Evolutionary conservation across 2,888 invertebrate species (phyloP), one percentile per base, ranked within the genome.

Genomic region (Carabus problematicus): DNA sequence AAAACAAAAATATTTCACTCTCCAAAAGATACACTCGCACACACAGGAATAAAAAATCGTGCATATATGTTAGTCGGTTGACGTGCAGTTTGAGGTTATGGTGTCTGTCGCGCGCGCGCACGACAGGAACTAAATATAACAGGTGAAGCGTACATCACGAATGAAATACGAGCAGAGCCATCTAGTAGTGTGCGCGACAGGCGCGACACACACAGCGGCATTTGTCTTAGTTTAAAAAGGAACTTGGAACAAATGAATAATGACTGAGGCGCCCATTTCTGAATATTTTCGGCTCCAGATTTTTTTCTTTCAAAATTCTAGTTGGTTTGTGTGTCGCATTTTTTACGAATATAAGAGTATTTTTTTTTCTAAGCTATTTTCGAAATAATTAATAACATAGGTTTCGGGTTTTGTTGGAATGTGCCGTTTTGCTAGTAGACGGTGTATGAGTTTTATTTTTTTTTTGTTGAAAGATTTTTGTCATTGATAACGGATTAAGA

Each of bases 161-260:
- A 60, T 74, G 70, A 71, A 71, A 71, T 73, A 73, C 71, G 71
- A 64, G 58, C 58, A 59, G 49, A 68, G 70, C 62, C 70, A 73
- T 73, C 72, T 73, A 72, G n/a, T n/a, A n/a, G 74, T 73, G 70
- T 74, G 75, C 29, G 29, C 47, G 76, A 75, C 75, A 74, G 74
- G 75, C 72, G 76, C n/a, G n/a, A n/a, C n/a, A 75, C 75, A 74
- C 72, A 71, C 70, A 58, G 74, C 75, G 76, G 75, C 74, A 74
- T 75, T 75, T 74, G 76, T 74, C 74, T 75, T 71, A 70, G 72
- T 72, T 72, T n/a, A n/a, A 75, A 75, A 76, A 74, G 69, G 74
- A 74, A 74, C 74, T 74, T 72, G 74, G 75, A 75, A 73, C 74
- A 72, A 74, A 76, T 77, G 76, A 77, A 72, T 77, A 76, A 77